Evolutionary conservation across 2,113 vertebrate species (phyloP), one percentile per base, ranked within the genome.

Genomic region (Seriola quinqueradiata): DNA sequence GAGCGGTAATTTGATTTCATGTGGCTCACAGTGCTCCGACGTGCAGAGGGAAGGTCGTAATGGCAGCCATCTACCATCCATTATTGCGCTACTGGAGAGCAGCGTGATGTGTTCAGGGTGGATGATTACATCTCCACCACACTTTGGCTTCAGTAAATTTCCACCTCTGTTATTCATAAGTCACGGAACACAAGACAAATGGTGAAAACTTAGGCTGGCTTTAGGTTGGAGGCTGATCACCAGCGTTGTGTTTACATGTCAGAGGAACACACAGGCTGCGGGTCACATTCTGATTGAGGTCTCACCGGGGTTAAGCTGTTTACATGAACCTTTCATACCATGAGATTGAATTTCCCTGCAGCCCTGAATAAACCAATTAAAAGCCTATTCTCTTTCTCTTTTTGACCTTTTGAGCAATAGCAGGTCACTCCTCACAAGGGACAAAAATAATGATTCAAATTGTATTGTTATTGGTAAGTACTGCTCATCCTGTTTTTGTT

Each of bases 1-100:
- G 80, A 84, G 92, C 75, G 13, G 87, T 93, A 92, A 93, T 95
- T 95, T 91, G 86, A 92, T 94, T 92, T 92, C 83, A 79, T 78
- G 78, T 90, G 88, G 87, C 88, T 93, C 82, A 25, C 87, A 86
- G 89, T 83, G 81, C 91, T 85, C 82, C n/a, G 75, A 76, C 42
- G 82, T 90, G 77, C 78, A 84, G 77, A 75, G 76, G 77, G 81
- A 89, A 87, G 87, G 89, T 89, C 81, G 79, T 91, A 87, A 91
- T 90, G 87, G 87, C 89, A 90, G 85, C 91, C 89, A 88, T 92
- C 86, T 73, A 78, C 78, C 89, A 91, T 92, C 89, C 87, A 93
- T 94, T 93, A 93, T 87, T 82, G 63, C 86, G 78, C 80, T 60
- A 67, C 46, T 55, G 80, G 85, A 87, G 79, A 69, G 73, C 61